Conservation (phyloP, 2,113 vertebrate species). For the Tragelaphus imberbis region DNA sequence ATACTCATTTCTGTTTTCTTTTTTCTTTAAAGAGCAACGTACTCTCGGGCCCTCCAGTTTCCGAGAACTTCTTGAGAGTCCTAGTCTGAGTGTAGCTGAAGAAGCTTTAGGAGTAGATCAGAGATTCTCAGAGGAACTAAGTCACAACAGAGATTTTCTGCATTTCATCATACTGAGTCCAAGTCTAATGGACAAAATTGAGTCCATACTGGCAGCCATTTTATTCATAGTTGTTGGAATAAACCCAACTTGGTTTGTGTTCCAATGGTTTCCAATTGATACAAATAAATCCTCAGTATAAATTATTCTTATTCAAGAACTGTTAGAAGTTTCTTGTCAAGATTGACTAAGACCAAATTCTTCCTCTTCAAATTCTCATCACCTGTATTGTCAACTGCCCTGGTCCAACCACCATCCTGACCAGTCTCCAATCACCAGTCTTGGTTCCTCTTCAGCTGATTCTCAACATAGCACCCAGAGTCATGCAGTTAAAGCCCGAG, state of each 20-base stretch:
- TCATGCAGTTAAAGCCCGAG: neutral
- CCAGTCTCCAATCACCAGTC: rapidly evolving
- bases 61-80: neutral
- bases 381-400: rapidly evolving
- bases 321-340: neutral
- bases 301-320: neutral
- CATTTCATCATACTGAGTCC: neutral
- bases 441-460: too few relatives aligned
- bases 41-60: neutral
- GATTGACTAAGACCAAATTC: neutral
- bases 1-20: neutral
- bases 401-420: neutral
- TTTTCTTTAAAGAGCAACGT: neutral
- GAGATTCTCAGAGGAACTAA: neutral
- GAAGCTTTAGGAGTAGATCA: neutral
- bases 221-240: neutral
- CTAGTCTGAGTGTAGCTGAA: neutral
- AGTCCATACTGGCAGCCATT: neutral
- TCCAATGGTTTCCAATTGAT: neutral
- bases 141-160: neutral
- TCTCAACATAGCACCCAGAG: neutral
- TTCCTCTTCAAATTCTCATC: neutral
- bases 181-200: neutral
- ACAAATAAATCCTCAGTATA: neutral
- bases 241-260: neutral